phyloP scores from a whole-genome alignment of 2,797 vertebrate species.

The Paedocypris micromegethes region DNA sequence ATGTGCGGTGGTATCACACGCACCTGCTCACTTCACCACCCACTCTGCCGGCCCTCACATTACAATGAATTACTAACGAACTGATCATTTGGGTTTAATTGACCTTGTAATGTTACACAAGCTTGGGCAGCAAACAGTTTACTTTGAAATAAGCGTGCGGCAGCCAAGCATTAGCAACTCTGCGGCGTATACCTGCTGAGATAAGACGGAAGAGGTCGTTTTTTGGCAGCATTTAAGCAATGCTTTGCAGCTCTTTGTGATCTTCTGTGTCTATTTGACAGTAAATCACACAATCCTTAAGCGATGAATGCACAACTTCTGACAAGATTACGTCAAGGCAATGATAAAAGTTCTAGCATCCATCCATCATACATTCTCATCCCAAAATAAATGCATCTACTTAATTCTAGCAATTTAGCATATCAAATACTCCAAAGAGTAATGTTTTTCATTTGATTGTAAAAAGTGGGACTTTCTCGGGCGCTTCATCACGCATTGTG shows the following conservation, averaged over 20 bases:
- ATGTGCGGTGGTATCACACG: constrained; percentile 1
- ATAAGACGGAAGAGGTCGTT: not conserved
- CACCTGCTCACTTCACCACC: constrained; percentile 3
- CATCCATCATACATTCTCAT: too few relatives aligned
- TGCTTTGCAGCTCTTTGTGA: constrained; percentile 28
- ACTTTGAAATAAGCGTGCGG: constrained; percentile 35
- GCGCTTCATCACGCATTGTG: constrained; percentile 19
- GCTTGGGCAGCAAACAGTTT: constrained; percentile 28
- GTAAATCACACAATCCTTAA: constrained; percentile 23
- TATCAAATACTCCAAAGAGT: too few relatives aligned
- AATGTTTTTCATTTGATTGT: constrained; percentile 25
- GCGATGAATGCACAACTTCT: constrained; percentile 24
- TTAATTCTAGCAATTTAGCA: too few relatives aligned
- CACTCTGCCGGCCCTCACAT: constrained; percentile 12
- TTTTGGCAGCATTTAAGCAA: constrained; percentile 7
- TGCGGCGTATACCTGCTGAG: constrained; percentile 13
- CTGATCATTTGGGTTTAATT: constrained; percentile 47
- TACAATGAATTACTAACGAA: constrained; percentile 45
- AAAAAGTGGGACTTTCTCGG: constrained; percentile 32
- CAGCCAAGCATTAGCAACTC: constrained; percentile 32
- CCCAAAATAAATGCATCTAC: too few relatives aligned
- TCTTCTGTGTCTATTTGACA: constrained; percentile 20
- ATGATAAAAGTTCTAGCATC: too few relatives aligned
- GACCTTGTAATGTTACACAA: constrained; percentile 48
- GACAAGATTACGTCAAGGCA: constrained; percentile 18